These are phyloP conservation scores for Oasisia sp. DNA, from an alignment of 2,888 invertebrate genomes.

Conservation along the genomic window DNA sequence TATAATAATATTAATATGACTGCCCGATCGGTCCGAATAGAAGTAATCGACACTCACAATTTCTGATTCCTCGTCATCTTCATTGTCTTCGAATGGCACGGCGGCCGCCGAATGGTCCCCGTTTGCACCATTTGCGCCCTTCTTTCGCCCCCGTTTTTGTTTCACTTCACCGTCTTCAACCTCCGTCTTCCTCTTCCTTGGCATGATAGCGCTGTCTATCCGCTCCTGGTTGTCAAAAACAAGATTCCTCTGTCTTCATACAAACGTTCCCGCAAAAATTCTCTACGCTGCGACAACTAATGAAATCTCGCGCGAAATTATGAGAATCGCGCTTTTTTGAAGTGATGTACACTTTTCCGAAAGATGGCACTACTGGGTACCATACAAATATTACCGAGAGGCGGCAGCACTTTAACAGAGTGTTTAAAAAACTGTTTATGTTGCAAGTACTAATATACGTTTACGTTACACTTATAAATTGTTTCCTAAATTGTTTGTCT, in stretches of 20 bases:
- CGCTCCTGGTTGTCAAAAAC: background rate
- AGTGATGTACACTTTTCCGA: background rate
- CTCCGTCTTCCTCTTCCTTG: constrained; percentile 5
- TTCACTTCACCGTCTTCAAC: background rate
- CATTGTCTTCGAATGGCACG: constrained; percentile 12
- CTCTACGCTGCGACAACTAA: background rate
- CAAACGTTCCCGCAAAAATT: constrained; percentile 11
- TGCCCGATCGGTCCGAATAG: background rate
- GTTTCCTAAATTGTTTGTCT: too few species aligned
- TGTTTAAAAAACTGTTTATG: too few species aligned
- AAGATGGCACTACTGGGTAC: background rate
- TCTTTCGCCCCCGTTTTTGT: background rate
- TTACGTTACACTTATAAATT: too few species aligned
- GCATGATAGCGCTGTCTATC: background rate
- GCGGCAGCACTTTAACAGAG: too few species aligned
- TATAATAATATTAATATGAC: background rate
- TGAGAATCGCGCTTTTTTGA: constrained; percentile 17
- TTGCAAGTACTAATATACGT: too few species aligned
- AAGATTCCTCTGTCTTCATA: background rate
- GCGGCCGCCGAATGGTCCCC: background rate
- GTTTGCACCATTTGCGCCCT: constrained; percentile 17
- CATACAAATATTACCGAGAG: background rate
- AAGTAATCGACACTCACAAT: background rate
- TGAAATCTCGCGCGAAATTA: constrained; percentile 9
- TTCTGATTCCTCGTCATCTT: constrained; percentile 6